Evolutionary conservation across 2,113 vertebrate genomes (phyloP).

Genomic region (Thunnus thynnus): DNA sequence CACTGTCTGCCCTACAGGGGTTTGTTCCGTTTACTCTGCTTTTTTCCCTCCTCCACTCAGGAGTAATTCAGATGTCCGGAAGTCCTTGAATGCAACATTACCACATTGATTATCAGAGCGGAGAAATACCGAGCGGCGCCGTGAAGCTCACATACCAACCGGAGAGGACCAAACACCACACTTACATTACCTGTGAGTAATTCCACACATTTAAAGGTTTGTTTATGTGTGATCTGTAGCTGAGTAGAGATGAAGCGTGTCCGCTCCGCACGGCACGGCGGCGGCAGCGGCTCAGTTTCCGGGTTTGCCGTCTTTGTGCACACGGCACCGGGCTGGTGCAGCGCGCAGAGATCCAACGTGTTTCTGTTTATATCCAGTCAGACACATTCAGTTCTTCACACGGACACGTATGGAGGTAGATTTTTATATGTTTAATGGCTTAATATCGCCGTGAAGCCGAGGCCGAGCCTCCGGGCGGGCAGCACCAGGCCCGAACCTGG

Average conservation of each 20-base stretch:
- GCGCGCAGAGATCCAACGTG: conserved; percentile 79
- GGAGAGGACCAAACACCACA: background rate
- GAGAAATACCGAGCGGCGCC: background rate
- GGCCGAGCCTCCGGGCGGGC: background rate
- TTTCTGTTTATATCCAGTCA: conserved; percentile 67
- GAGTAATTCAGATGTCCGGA: conserved; percentile 33
- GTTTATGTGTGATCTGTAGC: fast-evolving
- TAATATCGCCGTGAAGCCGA: fast-evolving
- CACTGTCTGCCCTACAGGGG: no score
- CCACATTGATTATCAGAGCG: background rate
- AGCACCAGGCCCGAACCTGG: conserved; percentile 20
- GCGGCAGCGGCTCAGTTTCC: conserved; percentile 62
- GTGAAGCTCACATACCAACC: background rate
- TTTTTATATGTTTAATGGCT: background rate
- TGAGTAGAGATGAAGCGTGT: fast-evolving
- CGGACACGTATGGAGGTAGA: no score
- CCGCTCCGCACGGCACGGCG: conserved; percentile 27
- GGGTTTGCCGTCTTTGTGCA: conserved; percentile 76
- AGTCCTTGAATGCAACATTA: conserved; percentile 42
- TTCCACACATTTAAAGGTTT: fast-evolving
- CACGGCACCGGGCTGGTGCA: conserved; percentile 80
- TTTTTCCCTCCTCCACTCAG: no score
- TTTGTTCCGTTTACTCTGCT: no score
- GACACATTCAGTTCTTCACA: background rate
- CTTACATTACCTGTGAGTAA: background rate